Conservation (phyloP, 2,113 vertebrate genomes). For the Odobenus rosmarus region DNA sequence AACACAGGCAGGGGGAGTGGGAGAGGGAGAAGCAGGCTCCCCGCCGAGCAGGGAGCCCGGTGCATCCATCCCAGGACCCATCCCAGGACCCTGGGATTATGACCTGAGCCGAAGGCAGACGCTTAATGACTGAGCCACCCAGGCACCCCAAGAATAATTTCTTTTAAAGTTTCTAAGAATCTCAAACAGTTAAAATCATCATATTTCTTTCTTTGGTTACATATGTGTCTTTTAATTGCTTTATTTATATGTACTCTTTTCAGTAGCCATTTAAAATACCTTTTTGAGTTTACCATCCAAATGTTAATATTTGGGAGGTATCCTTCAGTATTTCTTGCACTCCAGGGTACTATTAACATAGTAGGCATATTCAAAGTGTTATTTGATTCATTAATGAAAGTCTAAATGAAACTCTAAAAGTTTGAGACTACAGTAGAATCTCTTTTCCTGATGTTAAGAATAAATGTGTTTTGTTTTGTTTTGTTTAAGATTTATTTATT, state of each 20-base stretch:
- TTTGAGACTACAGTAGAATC: background rate
- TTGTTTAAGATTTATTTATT: too few species aligned
- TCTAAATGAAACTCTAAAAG: slow-evolving; percentile 15
- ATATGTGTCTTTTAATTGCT: background rate
- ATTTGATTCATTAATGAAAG: slow-evolving; percentile 29
- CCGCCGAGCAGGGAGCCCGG: too few species aligned
- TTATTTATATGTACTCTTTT: background rate
- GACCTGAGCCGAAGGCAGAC: too few species aligned
- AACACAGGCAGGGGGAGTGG: too few species aligned
- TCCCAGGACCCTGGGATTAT: too few species aligned
- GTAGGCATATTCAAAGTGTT: background rate
- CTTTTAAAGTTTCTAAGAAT: slow-evolving; percentile 8
- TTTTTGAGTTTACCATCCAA: background rate
- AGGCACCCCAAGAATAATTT: background rate
- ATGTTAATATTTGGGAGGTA: background rate
- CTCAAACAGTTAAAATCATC: slow-evolving; percentile 37
- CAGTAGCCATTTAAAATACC: background rate
- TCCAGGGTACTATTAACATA: background rate
- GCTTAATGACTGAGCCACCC: too few species aligned
- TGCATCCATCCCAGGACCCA: too few species aligned
- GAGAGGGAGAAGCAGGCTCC: too few species aligned
- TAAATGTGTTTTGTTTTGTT: slow-evolving; percentile 63
- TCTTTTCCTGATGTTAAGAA: slow-evolving; percentile 63
- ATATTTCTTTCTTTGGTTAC: background rate
- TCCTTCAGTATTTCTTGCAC: background rate